Evolutionary conservation across 1,140 invertebrate species (phyloP), one percentile per base, ranked within the genome.

Genomic region (Drosophila punjabiensis): DNA sequence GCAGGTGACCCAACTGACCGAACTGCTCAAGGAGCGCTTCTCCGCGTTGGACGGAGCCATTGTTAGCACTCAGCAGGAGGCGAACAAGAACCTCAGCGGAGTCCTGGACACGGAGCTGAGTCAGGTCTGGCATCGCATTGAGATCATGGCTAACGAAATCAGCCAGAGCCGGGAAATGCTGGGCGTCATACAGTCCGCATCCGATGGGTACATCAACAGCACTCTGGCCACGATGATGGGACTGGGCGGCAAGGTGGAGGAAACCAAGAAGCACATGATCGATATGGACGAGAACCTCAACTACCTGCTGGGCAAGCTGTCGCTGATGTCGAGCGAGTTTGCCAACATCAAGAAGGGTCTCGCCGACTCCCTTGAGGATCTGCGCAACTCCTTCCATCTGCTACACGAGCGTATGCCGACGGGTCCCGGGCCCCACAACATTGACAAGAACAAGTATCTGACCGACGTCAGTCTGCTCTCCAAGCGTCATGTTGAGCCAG

Each of bases 241-340:
- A 33, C 96, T 98, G 95, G 96, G 96, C 91, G 95, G 95, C 83
- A 97, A 97, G 94, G 97, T 97, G 58, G 94, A 94, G 35, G 94
- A 95, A 70, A 97, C 98, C 81, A 97, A 96, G n/a, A 95, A 95
- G 74, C 95, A 96, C 48, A 97, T 98, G 95, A 89, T 94, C 1
- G 97, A 97, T 92, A 96, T 98, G 9, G 96, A 97, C 76, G 95
- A 96, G 59, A 98, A 98, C 91, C 94, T 98, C 33, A 98, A 98
- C 93, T 98, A 96, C 89, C 94, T 98, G 33, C 92, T 98, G 56
- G 97, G 97, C 6, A 94, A 96, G 62, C 92, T 98, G 33, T 96
- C 96, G 0, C 93, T 98, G 0, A 96, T 98, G 11, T 97, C 97
- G 2, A 96, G 97, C 78, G 97, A 98, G 93, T 98, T 98, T 93